These are phyloP conservation scores for Anagrus nilaparvatae DNA, from an alignment of 1,140 invertebrate genomes.

Conservation along the genomic window DNA sequence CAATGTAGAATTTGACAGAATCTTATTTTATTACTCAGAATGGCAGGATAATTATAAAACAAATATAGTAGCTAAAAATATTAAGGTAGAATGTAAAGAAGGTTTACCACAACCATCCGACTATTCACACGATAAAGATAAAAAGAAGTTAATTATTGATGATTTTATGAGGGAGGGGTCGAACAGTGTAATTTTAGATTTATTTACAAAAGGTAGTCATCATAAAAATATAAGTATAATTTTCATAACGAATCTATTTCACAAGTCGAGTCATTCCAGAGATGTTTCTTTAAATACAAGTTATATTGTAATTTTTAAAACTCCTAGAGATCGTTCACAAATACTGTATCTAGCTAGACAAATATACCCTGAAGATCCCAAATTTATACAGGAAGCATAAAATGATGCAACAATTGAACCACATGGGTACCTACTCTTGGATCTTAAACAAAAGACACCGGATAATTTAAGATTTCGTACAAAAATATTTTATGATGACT, in stretches of 20 bases:
- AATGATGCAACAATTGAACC: constrained; percentile 27
- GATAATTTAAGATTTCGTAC: constrained; percentile 24
- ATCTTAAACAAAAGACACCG: constrained; percentile 27
- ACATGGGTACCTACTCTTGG: constrained; percentile 30
- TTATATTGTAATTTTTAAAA: constrained; percentile 36
- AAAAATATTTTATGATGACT: constrained; percentile 15
- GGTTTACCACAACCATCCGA: background rate
- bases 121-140: constrained; percentile 1
- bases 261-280: constrained; percentile 28
- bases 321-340: constrained; percentile 33
- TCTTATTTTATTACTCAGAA: no score
- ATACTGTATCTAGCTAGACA: constrained; percentile 29
- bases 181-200: constrained; percentile 7
- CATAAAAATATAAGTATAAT: constrained; percentile 19
- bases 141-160: constrained; percentile 7
- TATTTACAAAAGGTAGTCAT: constrained; percentile 12
- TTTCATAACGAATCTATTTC: constrained; percentile 35
- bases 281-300: constrained; percentile 32
- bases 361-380: constrained; percentile 29
- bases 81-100: background rate
- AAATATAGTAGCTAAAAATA: no score
- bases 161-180: constrained; percentile 12
- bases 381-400: constrained; percentile 34
- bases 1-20: no score
- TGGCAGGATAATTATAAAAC: no score